A percentile compares a stretch with the other conserved stretches of the same genome.
These are phyloP conservation scores for Stenoptilia bipunctidactyla DNA, from an alignment of 2,888 invertebrate species.

Conservation along the genomic window DNA sequence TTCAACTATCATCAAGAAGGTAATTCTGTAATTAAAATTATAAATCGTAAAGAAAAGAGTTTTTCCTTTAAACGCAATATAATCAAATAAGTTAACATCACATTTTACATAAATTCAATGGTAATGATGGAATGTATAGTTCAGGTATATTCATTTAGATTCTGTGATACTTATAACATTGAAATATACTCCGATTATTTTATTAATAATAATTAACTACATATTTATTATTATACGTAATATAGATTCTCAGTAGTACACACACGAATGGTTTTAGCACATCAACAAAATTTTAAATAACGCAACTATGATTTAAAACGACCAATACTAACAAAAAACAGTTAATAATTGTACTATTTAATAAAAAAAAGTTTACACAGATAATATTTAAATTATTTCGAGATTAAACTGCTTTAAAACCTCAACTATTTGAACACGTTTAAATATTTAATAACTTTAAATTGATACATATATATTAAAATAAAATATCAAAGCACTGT, in stretches of 20 bases:
- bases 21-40: too few species aligned
- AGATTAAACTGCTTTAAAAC: too few species aligned
- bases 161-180: constrained; percentile 36
- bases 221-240: constrained; percentile 3
- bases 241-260: constrained; percentile 32
- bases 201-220: constrained; percentile 19
- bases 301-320: too few species aligned
- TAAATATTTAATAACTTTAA: background rate
- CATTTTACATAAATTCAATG: constrained; percentile 19
- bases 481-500: background rate
- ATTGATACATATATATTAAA: background rate
- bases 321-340: constrained; percentile 17
- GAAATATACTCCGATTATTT: constrained; percentile 33
- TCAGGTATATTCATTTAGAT: constrained; percentile 19
- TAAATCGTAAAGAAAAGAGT: too few species aligned
- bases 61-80: constrained; percentile 1
- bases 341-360: constrained; percentile 11
- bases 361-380: constrained; percentile 13
- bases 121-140: constrained; percentile 40
- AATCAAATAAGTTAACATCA: constrained; percentile 5
- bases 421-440: background rate
- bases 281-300: too few species aligned
- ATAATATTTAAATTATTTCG: too few species aligned
- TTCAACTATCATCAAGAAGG: too few species aligned
- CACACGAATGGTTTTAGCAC: constrained; percentile 37